Conservation (phyloP, 2,888 invertebrate genomes). For the Amorpha juglandis region DNA sequence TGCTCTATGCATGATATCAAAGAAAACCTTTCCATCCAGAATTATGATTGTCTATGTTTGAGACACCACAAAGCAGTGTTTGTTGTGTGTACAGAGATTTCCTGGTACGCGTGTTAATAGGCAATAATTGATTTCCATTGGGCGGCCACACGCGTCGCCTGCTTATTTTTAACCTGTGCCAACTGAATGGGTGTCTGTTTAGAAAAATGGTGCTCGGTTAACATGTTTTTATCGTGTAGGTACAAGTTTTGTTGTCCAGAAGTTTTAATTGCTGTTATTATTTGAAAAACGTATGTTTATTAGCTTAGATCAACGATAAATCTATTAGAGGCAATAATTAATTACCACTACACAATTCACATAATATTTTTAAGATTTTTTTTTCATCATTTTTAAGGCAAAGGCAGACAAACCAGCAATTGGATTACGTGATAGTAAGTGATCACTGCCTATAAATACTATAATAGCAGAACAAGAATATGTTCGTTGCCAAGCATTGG, state of each 20-base stretch:
- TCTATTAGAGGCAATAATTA: neutral
- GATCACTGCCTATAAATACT: too few relatives aligned
- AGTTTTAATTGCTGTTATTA: constrained; percentile 16
- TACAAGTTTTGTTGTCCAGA: constrained; percentile 29
- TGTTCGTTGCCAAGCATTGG: too few relatives aligned
- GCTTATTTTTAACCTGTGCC: constrained; percentile 55
- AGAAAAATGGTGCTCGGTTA: constrained; percentile 44
- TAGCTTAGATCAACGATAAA: neutral
- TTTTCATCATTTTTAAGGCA: too few relatives aligned
- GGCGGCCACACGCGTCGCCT: constrained; percentile 70
- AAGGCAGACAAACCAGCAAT: too few relatives aligned
- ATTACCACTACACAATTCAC: neutral
- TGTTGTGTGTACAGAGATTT: constrained; percentile 36
- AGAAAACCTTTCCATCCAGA: neutral
- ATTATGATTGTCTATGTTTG: constrained; percentile 16
- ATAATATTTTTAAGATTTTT: too few relatives aligned
- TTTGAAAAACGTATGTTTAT: constrained; percentile 4
- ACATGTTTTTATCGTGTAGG: constrained; percentile 48
- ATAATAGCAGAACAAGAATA: too few relatives aligned
- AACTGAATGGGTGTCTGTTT: constrained; percentile 43
- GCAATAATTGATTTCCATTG: constrained; percentile 71
- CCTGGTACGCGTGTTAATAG: constrained; percentile 71
- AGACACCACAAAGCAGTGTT: constrained; percentile 24
- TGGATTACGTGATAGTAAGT: too few relatives aligned
- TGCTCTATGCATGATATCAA: constrained; percentile 1